phyloP scores from a whole-genome alignment of 64 coral and sea anemone species.

The Pachyseris speciosa region DNA sequence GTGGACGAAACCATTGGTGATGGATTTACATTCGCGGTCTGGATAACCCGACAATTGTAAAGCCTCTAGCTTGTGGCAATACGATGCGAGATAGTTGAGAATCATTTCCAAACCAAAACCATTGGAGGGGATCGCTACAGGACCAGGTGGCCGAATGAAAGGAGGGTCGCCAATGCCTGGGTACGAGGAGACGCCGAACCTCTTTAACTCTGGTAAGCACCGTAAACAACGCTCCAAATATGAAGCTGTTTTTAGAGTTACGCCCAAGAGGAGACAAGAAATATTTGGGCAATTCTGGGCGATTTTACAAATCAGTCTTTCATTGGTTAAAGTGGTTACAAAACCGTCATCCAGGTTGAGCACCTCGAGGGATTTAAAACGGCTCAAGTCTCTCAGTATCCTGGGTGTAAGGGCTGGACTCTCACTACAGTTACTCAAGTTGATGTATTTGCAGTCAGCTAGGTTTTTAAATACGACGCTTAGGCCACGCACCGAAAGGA shows the following conservation, averaged over 20 bases:
- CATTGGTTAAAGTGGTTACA: not conserved
- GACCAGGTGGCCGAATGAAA: not conserved
- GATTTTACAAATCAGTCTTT: slow-evolving; percentile 27
- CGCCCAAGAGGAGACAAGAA: slow-evolving; percentile 23
- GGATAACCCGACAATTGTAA: slow-evolving; percentile 39
- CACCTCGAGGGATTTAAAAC: slow-evolving; percentile 43
- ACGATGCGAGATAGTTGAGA: slow-evolving; percentile 28
- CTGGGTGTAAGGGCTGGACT: not conserved
- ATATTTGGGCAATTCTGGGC: slow-evolving; percentile 15
- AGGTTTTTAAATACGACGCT: not conserved
- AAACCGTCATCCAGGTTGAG: slow-evolving; percentile 43
- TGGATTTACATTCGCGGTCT: slow-evolving; percentile 26
- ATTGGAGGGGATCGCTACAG: not conserved
- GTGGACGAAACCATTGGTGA: slow-evolving; percentile 28
- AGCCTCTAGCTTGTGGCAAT: slow-evolving; percentile 39
- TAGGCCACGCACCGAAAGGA: not conserved
- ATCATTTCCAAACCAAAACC: slow-evolving; percentile 50
- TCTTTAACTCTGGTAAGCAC: slow-evolving; percentile 1
- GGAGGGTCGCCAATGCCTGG: not conserved
- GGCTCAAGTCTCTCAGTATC: slow-evolving; percentile 11
- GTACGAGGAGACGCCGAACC: slow-evolving; percentile 44
- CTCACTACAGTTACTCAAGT: slow-evolving; percentile 60
- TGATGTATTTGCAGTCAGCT: slow-evolving; percentile 22
- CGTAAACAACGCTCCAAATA: slow-evolving; percentile 33
- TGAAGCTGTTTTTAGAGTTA: slow-evolving; percentile 13